These are phyloP conservation scores for Xenopus borealis DNA, from an alignment of 2,113 vertebrate species.

Conservation along the genomic window DNA sequence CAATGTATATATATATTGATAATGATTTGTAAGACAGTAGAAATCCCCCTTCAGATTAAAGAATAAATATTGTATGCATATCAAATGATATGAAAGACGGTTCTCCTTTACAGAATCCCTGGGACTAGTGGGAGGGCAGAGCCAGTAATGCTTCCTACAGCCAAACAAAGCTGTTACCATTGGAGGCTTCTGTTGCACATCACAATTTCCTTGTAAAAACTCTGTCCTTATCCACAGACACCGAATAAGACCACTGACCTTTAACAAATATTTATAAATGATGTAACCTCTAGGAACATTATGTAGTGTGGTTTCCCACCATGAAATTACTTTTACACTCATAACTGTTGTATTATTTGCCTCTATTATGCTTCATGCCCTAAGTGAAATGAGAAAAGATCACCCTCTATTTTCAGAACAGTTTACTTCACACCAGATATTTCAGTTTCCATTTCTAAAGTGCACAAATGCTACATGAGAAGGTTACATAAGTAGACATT, in stretches of 20 bases:
- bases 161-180: neutral
- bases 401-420: constrained; percentile 17
- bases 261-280: constrained; percentile 5
- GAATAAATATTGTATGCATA: neutral
- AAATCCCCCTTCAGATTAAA: neutral
- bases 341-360: neutral
- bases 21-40: too few species aligned
- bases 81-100: neutral
- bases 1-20: too few species aligned
- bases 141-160: too few species aligned
- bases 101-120: neutral
- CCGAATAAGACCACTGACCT: neutral
- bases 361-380: neutral
- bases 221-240: neutral
- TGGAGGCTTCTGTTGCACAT: neutral
- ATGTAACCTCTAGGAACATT: constrained; percentile 8
- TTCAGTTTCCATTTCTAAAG: constrained; percentile 22
- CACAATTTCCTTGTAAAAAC: neutral
- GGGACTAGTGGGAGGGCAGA: too few species aligned
- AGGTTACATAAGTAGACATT: neutral
- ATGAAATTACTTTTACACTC: constrained; percentile 4
- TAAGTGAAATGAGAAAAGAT: constrained; percentile 31
- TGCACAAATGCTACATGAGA: constrained; percentile 9
- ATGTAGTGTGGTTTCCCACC: constrained; percentile 1
- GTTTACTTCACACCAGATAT: constrained; percentile 23